Percentiles rank a stretch among this genome's conserved stretches.
These are phyloP conservation scores for Pterophyllum scalare DNA, from an alignment of 2,113 vertebrate species.

Conservation along the genomic window DNA sequence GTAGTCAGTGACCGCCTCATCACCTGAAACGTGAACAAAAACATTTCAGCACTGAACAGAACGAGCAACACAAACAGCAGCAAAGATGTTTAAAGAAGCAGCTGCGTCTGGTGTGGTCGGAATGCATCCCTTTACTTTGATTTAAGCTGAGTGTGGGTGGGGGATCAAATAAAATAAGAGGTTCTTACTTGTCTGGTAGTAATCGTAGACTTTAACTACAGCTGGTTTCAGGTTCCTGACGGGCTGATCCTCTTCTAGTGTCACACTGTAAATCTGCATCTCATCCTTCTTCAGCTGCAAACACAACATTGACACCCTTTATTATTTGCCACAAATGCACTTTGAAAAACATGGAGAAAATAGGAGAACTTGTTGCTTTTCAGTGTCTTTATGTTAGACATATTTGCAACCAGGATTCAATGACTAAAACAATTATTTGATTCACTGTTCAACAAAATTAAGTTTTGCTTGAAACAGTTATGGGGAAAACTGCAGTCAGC, in stretches of 20 bases:
- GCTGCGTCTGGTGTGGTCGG: neutral
- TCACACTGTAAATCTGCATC: slow-evolving; percentile 55
- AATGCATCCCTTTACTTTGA: too few relatives aligned
- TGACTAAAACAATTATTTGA: too few relatives aligned
- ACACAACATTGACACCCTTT: neutral
- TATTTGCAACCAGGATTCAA: too few relatives aligned
- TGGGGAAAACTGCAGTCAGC: too few relatives aligned
- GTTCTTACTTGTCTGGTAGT: slow-evolving; percentile 86
- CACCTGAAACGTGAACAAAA: slow-evolving; percentile 59
- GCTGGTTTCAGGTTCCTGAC: slow-evolving; percentile 86
- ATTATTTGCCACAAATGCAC: neutral
- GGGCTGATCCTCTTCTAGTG: slow-evolving; percentile 72
- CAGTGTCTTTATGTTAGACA: too few relatives aligned
- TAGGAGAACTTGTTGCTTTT: too few relatives aligned
- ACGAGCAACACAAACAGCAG: neutral
- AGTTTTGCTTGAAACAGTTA: too few relatives aligned
- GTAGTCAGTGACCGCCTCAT: slow-evolving; percentile 72
- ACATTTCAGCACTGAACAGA: neutral
- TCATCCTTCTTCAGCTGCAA: slow-evolving; percentile 67
- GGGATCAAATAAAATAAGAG: neutral
- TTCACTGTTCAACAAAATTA: too few relatives aligned
- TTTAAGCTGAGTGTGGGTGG: too few relatives aligned
- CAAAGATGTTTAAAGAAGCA: neutral
- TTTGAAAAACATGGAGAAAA: too few relatives aligned
- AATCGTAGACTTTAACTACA: slow-evolving; percentile 86